Evolutionary conservation across 23 tunicate species (phyloP).

Genomic region (Aplidium turbinatum): DNA sequence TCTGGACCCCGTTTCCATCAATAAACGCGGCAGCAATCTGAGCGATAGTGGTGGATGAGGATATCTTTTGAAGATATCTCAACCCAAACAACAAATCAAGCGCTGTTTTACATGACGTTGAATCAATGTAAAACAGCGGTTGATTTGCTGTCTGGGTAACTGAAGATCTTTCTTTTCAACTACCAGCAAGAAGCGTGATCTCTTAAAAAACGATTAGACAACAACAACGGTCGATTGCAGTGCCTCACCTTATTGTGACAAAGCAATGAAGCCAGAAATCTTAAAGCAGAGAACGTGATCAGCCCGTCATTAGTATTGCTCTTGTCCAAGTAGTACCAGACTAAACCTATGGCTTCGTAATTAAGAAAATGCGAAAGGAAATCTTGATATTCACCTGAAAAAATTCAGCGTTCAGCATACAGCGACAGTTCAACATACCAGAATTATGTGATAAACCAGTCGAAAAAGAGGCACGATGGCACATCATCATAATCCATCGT

Average conservation of each 20-base stretch:
- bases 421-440: background rate
- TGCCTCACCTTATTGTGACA: constrained; percentile 90
- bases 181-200: too few relatives aligned
- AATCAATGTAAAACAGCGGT: too few relatives aligned
- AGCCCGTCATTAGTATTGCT: constrained; percentile 55
- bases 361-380: constrained; percentile 63
- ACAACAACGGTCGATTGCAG: too few relatives aligned
- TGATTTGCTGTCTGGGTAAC: too few relatives aligned
- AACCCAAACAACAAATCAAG: too few relatives aligned
- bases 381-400: constrained; percentile 82
- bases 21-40: constrained; percentile 76
- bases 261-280: constrained; percentile 68
- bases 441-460: too few relatives aligned
- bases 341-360: constrained; percentile 57
- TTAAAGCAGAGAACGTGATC: constrained; percentile 63
- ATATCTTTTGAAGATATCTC: background rate
- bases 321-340: constrained; percentile 41
- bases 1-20: constrained; percentile 64
- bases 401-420: background rate
- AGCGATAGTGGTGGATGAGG: background rate
- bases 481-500: too few relatives aligned
- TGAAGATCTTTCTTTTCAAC: too few relatives aligned
- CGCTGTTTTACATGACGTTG: too few relatives aligned
- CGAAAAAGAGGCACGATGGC: too few relatives aligned
- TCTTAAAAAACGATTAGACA: too few relatives aligned